Base-by-base conservation (phyloP, 2,888 invertebrate genomes). In the Antitype chi region DNA sequence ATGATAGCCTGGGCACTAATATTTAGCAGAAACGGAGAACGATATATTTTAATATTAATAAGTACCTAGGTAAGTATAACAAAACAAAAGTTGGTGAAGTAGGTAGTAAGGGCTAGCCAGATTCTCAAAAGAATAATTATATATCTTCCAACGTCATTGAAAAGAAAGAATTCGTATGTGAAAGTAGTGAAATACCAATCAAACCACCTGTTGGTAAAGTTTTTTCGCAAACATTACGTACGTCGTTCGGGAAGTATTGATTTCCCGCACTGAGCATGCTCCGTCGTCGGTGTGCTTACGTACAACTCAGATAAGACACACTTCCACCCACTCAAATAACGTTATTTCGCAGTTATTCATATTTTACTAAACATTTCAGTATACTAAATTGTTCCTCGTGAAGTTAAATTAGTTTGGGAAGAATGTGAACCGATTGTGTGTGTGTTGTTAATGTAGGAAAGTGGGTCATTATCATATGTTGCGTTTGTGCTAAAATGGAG, bases 401-500 rank as follows among this genome's bases (percentile, higher is more conserved):
- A 64, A 84, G 49, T 80, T 77, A 43, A 57, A 74, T 67, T 62
- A 52, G 20, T 87, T 77, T 76, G 32, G 32, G 28, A 76, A 80
- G 47, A 53, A 75, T 82, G 75, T 85, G 73, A 77, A 52, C 47
- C 20, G 52, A 55, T 70, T 71, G 57, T 80, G 73, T 71, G 55
- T 80, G 73, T 71, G 60, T 80, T 67, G 67, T 57, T 17, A 43
- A 69, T 85, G 86, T 85, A 81, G 76, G 73, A 75, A 75, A 80
- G 79, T 85, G 88, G 79, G 74, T 89, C 55, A 66, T 32, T 64
- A 32, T 82, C 80, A 76, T 79, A 87, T 84, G 86, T 74, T 90
- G 57, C 7, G 66, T 71, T 73, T 28, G 72, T 62, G 52, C 55
- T 76, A 90, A 89, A 80, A 99, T 99, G 99, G 99, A 99, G 97